These are phyloP conservation scores for Rhynchopsitta pachyrhyncha DNA, from an alignment of 2,113 vertebrate species.

Conservation along the genomic window DNA sequence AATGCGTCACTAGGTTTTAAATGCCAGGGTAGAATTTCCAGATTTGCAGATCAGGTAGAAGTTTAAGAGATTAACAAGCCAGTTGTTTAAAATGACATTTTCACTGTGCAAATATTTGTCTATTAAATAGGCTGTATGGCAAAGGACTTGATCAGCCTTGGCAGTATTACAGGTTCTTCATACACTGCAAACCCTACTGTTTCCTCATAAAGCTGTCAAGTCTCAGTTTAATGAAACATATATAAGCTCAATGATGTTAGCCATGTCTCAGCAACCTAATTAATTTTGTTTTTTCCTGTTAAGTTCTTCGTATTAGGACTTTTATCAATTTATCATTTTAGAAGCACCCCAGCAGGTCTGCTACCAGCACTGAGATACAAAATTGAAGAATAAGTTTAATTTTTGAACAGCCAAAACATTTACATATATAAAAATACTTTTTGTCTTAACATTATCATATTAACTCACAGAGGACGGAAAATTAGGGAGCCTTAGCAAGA, in stretches of 20 bases:
- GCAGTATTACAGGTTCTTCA: conserved; percentile 80
- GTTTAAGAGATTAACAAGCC: conserved; percentile 81
- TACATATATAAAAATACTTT: conserved; percentile 57
- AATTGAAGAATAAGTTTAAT: conserved; percentile 69
- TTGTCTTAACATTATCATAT: background rate
- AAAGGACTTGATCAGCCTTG: conserved; percentile 75
- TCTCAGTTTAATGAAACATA: conserved; percentile 80
- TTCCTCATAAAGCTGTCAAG: conserved; percentile 86
- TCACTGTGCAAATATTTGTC: conserved; percentile 84
- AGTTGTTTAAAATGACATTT: conserved; percentile 80
- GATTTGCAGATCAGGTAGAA: conserved; percentile 82
- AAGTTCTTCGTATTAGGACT: conserved; percentile 59
- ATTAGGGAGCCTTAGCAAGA: background rate
- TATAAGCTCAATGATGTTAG: conserved; percentile 78
- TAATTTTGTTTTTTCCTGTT: conserved; percentile 67
- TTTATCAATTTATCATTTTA: conserved; percentile 68
- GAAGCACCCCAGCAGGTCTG: conserved; percentile 34
- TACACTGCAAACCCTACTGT: conserved; percentile 76
- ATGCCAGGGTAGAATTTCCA: conserved; percentile 66
- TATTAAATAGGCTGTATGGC: conserved; percentile 78
- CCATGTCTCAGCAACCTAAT: conserved; percentile 76
- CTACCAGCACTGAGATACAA: conserved; percentile 41
- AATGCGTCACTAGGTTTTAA: conserved; percentile 68
- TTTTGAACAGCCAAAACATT: conserved; percentile 66
- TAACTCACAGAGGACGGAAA: background rate